Evolutionary conservation across 2,888 invertebrate genomes (phyloP), one percentile per base, ranked within the genome.

Genomic region (Nemoura dubitans): DNA sequence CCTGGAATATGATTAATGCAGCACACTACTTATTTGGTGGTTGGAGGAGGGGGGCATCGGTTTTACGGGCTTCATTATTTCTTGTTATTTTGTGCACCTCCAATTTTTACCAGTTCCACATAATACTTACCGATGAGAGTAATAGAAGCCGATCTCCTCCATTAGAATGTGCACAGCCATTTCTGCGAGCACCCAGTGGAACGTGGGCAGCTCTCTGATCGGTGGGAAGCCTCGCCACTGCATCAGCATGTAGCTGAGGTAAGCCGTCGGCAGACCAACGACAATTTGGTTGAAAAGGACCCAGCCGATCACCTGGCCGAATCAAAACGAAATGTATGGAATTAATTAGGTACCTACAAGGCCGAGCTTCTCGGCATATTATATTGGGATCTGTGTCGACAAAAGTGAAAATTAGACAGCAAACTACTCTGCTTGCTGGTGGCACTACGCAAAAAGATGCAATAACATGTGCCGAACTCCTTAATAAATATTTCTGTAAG

Each of bases 71-170:
- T n/a, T n/a, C n/a, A n/a, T n/a, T n/a, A n/a, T n/a, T n/a, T n/a
- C n/a, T n/a, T n/a, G n/a, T n/a, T n/a, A n/a, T n/a, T n/a, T n/a
- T n/a, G n/a, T n/a, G n/a, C n/a, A n/a, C n/a, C n/a, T n/a, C n/a
- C n/a, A n/a, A n/a, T n/a, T n/a, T n/a, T n/a, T n/a, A n/a, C n/a
- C n/a, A n/a, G n/a, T n/a, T n/a, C n/a, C n/a, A n/a, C n/a, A n/a
- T n/a, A n/a, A n/a, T 36, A 36, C 28, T 43, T 91, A 95, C 93
- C 97, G 94, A 91, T 97, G 97, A 14, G 96, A 95, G 90, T 97
- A 97, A 91, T 97, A 97, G 91, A 97, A 97, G 86, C 94, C 95
- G 89, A 96, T 93, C 92, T 97, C 97, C 90, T 97, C 96, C 89
- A 95, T 94, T 28, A 97, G 91, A 89, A 96, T 94, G 90, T 95